phyloP scores from a whole-genome alignment of 2,113 vertebrate species.

The Pavo muticus region DNA sequence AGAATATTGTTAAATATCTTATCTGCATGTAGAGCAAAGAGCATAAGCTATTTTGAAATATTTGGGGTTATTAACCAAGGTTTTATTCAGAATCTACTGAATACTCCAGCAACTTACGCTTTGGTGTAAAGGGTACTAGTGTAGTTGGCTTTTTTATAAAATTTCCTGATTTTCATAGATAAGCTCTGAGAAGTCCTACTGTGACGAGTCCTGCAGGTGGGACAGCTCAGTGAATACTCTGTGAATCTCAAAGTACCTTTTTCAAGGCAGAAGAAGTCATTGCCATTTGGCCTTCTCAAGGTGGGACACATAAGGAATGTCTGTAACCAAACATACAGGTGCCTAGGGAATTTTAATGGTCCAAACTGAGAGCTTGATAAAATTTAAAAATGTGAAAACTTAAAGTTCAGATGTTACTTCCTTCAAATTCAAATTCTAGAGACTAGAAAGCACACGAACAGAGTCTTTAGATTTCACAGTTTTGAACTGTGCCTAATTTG shows the following conservation, averaged over 20 bases:
- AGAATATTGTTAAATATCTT: not conserved
- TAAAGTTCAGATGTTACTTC: not conserved
- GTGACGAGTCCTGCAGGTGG: not conserved
- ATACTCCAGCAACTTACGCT: not conserved
- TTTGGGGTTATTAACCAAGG: not conserved
- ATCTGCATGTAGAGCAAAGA: not conserved
- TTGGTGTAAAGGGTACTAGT: not conserved
- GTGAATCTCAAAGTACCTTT: not conserved
- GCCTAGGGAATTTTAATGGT: not conserved
- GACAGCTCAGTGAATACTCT: not conserved
- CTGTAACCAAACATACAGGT: not conserved
- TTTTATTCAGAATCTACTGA: not conserved
- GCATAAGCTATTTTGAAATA: not conserved
- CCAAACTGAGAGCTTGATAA: not conserved
- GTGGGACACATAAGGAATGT: not conserved
- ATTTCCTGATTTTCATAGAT: not conserved
- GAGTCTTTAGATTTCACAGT: not conserved
- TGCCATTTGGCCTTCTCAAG: not conserved
- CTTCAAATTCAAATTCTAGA: not conserved
- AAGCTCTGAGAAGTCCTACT: not conserved
- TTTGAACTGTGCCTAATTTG: not conserved
- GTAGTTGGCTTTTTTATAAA: not conserved
- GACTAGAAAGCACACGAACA: not conserved
- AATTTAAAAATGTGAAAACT: not conserved
- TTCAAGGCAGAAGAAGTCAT: accelerated